phyloP scores from a whole-genome alignment of 2,888 invertebrate species.

The Eudasyphora cyanicolor region DNA sequence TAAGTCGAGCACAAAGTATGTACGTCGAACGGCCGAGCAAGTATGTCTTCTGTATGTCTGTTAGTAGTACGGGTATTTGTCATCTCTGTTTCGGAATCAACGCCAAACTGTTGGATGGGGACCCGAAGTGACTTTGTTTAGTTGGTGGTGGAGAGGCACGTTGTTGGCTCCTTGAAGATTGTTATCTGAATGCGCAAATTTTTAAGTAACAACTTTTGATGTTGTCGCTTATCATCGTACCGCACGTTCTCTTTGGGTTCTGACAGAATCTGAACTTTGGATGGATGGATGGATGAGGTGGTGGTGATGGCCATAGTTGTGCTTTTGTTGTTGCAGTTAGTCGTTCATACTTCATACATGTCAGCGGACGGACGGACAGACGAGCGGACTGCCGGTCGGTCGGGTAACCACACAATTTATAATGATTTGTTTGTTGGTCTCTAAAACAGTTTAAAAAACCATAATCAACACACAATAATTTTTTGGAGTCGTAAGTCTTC shows the following conservation, averaged over 20 bases:
- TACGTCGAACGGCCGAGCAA: not conserved
- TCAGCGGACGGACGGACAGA: not conserved
- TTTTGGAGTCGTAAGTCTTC: constrained; percentile 33
- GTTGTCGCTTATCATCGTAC: constrained; percentile 64
- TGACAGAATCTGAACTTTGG: constrained; percentile 24
- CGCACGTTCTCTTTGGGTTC: constrained; percentile 52
- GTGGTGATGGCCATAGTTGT: constrained; percentile 16
- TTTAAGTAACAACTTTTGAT: constrained; percentile 64
- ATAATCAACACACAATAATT: constrained; percentile 66
- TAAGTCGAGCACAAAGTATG: constrained; percentile 31
- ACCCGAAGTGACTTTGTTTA: not conserved
- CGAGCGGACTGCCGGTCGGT: not conserved
- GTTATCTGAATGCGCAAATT: constrained; percentile 61
- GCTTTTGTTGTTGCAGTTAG: not conserved
- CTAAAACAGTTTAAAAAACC: constrained; percentile 65
- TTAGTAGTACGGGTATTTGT: constrained; percentile 38
- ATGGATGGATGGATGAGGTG: not conserved
- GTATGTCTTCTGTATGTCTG: not conserved
- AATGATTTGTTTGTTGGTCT: constrained; percentile 60
- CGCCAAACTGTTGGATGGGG: constrained; percentile 48
- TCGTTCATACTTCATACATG: not conserved
- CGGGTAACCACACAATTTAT: constrained; percentile 38
- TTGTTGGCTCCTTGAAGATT: constrained; percentile 63
- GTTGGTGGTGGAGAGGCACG: constrained; percentile 41
- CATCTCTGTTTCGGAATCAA: constrained; percentile 35